Conservation (phyloP, 1,140 invertebrate species). For the Tetramorium parvispinum region DNA sequence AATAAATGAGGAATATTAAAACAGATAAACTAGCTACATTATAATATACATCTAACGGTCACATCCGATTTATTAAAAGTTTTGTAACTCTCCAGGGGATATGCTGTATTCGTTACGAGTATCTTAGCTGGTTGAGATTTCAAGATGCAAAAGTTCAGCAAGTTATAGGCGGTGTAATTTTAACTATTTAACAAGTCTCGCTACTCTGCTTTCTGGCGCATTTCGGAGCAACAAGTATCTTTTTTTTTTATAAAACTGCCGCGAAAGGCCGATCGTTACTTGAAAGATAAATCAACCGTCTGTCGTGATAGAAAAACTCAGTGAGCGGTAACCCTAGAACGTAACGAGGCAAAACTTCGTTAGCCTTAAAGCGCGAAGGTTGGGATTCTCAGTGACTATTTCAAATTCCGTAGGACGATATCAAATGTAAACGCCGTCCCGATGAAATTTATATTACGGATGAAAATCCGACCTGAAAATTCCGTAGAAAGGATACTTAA, state of each 20-base stretch:
- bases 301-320: constrained; percentile 53
- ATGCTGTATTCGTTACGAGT: background rate
- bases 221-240: constrained; percentile 69
- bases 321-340: constrained; percentile 64
- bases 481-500: background rate
- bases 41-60: background rate
- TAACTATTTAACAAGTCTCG: constrained; percentile 38
- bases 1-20: background rate
- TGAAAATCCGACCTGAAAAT: background rate
- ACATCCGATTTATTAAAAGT: constrained; percentile 12
- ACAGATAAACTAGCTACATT: background rate
- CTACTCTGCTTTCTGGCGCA: background rate
- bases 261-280: constrained; percentile 64
- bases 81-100: background rate
- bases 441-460: background rate
- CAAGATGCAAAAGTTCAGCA: constrained; percentile 23
- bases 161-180: constrained; percentile 22
- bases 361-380: constrained; percentile 72
- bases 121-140: constrained; percentile 5
- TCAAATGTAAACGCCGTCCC: background rate
- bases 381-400: constrained; percentile 43
- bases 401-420: background rate
- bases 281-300: constrained; percentile 71
- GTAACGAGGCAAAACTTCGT: constrained; percentile 77
- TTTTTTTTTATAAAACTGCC: constrained; percentile 64